Evolutionary conservation across 2,113 vertebrate species (phyloP).

Genomic region (Ciconia stormi): DNA sequence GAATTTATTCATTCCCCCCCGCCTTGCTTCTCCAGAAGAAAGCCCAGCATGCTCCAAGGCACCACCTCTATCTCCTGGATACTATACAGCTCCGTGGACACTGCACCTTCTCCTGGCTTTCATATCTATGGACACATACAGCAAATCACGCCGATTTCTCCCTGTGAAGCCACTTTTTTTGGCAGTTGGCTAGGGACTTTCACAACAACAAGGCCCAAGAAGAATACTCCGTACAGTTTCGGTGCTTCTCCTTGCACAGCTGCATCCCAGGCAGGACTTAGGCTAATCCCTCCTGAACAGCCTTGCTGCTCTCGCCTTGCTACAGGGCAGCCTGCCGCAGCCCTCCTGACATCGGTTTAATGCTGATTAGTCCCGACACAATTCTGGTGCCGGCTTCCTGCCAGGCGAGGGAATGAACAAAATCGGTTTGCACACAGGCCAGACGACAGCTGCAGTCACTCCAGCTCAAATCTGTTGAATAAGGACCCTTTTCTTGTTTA

Average conservation of each 20-base stretch:
- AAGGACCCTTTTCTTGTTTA: constrained; percentile 57
- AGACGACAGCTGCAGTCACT: constrained; percentile 64
- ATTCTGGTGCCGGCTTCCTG: constrained; percentile 64
- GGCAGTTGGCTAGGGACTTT: not conserved
- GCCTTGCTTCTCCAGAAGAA: not conserved
- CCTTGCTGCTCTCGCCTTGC: not conserved
- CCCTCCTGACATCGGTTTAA: constrained; percentile 45
- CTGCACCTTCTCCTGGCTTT: not conserved
- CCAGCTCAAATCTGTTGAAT: constrained; percentile 49
- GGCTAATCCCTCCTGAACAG: constrained; percentile 7
- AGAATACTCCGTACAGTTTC: not conserved
- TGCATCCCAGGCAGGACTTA: not conserved
- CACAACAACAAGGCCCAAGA: not conserved
- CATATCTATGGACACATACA: not conserved
- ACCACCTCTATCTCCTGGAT: not conserved
- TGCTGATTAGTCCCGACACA: constrained; percentile 63
- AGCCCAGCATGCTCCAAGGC: not conserved
- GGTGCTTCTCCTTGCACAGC: not conserved
- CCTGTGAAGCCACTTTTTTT: not conserved
- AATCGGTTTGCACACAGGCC: constrained; percentile 55
- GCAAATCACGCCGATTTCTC: not conserved
- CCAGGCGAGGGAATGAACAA: constrained; percentile 61
- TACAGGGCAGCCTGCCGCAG: constrained; percentile 18
- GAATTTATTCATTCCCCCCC: not conserved
- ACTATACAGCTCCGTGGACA: not conserved